Evolutionary conservation across 1,140 invertebrate species (phyloP).

Genomic region (Batillaria attramentaria): DNA sequence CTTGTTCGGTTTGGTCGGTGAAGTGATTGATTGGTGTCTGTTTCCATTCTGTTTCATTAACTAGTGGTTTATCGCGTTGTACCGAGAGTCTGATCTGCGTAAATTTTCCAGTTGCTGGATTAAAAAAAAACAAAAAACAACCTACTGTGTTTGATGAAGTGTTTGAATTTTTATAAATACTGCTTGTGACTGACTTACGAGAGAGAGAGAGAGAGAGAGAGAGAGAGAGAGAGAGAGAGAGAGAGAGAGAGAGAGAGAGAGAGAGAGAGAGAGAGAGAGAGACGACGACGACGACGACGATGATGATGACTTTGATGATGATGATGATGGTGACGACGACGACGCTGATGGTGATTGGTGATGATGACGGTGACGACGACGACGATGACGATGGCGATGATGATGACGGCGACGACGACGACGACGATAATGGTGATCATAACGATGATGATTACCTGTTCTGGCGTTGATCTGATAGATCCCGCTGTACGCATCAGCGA

Average conservation of each 20-base stretch:
- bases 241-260: not conserved
- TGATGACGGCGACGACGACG: not conserved
- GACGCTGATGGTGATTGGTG: not conserved
- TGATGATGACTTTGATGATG: not conserved
- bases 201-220: no score
- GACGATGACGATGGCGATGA: not conserved
- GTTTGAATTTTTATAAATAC: not conserved
- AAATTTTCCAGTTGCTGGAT: not conserved
- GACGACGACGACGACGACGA: not conserved
- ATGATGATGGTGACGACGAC: not conserved
- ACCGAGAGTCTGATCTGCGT: not conserved
- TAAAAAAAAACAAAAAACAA: not conserved
- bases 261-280: not conserved
- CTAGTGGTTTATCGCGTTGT: not conserved
- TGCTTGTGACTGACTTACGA: not conserved
- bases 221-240: no score
- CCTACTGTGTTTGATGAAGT: not conserved
- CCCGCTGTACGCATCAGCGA: conserved; percentile 86
- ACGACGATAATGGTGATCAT: not conserved
- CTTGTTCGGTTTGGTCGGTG: not conserved
- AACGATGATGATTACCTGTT: conserved; percentile 73
- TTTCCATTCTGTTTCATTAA: not conserved
- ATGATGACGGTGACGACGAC: no score
- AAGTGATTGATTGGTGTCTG: not conserved
- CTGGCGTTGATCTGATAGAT: conserved; percentile 84